A percentile compares a stretch with the other conserved stretches of the same genome.
Evolutionary conservation across 2,113 vertebrate genomes (phyloP).

Genomic region (Podilymbus podiceps): DNA sequence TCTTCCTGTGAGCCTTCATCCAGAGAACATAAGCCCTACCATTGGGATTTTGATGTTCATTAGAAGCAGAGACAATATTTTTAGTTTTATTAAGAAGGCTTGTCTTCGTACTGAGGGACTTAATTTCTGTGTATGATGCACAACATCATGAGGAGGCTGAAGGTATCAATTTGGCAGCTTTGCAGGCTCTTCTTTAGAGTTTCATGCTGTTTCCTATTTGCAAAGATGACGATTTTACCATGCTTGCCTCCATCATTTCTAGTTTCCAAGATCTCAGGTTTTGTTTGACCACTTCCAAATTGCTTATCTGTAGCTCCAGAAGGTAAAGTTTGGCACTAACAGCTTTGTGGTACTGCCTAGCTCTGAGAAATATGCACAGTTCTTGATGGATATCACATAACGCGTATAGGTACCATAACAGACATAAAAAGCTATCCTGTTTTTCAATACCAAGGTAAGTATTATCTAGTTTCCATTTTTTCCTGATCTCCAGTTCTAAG

Average conservation of each 20-base stretch:
- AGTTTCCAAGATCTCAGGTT: not conserved
- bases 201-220: not conserved
- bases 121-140: not conserved
- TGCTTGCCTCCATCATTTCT: not conserved
- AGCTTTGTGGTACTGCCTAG: not conserved
- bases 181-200: not conserved
- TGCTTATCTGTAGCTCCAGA: not conserved
- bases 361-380: not conserved
- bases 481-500: not conserved
- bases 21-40: fast-evolving
- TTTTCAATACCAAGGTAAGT: not conserved
- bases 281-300: not conserved
- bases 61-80: not conserved
- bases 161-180: not conserved
- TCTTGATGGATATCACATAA: not conserved
- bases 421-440: not conserved
- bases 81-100: not conserved
- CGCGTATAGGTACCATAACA: not conserved
- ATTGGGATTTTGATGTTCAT: not conserved
- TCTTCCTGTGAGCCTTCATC: not conserved
- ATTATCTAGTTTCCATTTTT: not conserved
- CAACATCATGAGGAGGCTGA: not conserved
- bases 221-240: not conserved
- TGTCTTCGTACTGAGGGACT: not conserved
- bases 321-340: not conserved